Conservation (phyloP, 2,113 vertebrate genomes). For the Centropristis striata region DNA sequence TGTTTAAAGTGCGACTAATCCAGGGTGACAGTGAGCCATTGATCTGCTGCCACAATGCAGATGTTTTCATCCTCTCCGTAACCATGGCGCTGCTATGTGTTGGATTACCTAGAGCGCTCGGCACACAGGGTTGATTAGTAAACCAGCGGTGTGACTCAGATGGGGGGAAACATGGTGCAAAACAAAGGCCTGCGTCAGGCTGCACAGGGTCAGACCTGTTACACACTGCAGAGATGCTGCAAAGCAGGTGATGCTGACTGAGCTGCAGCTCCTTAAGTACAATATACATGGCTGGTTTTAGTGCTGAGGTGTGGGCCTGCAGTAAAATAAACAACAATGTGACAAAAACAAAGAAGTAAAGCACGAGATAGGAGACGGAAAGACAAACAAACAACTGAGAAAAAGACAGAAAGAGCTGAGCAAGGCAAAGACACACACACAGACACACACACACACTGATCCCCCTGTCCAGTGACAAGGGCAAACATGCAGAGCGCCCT, state of each 20-base stretch:
- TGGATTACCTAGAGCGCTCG: slow-evolving; percentile 72
- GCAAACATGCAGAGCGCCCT: slow-evolving; percentile 85
- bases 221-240: slow-evolving; percentile 2
- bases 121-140: slow-evolving; percentile 70
- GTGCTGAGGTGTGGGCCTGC: slow-evolving; percentile 1
- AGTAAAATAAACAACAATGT: slow-evolving; percentile 9
- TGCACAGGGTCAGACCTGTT: slow-evolving; percentile 24
- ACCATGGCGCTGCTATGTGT: slow-evolving; percentile 76
- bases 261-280: background rate
- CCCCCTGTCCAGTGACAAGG: slow-evolving; percentile 85
- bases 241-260: slow-evolving; percentile 27
- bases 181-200: slow-evolving; percentile 44
- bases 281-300: background rate
- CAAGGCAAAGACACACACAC: slow-evolving; percentile 32
- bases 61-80: slow-evolving; percentile 80
- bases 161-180: slow-evolving; percentile 16
- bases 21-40: slow-evolving; percentile 79
- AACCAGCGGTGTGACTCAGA: slow-evolving; percentile 56
- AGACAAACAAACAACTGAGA: slow-evolving; percentile 36
- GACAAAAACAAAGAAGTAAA: slow-evolving; percentile 14
- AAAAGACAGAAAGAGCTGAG: slow-evolving; percentile 46
- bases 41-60: slow-evolving; percentile 81
- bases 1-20: slow-evolving; percentile 83
- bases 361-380: slow-evolving; percentile 25
- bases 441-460: slow-evolving; percentile 42